Conservation (phyloP, 2,113 vertebrate genomes). For the Ginglymostoma cirratum region DNA sequence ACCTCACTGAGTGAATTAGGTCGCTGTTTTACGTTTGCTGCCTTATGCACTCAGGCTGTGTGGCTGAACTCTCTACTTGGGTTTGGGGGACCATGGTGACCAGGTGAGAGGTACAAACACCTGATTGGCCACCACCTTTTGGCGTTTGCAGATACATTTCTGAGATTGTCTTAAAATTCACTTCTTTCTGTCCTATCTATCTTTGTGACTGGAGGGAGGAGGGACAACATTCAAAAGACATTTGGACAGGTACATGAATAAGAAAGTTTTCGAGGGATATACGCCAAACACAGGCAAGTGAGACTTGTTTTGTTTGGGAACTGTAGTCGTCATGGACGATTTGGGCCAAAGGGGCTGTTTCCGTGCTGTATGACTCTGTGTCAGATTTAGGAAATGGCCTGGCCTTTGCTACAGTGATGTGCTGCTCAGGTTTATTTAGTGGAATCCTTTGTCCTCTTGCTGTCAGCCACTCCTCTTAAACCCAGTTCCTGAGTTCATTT, state of each 20-base stretch:
- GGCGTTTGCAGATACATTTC: neutral
- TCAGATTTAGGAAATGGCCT: neutral
- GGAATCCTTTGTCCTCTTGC: neutral
- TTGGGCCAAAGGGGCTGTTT: too few species aligned
- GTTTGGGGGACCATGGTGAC: neutral
- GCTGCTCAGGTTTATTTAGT: neutral
- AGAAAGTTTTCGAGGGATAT: too few species aligned
- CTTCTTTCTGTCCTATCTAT: neutral
- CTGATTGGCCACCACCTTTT: neutral
- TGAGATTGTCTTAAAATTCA: neutral
- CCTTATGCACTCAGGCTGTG: neutral
- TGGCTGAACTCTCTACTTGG: neutral
- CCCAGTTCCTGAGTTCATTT: neutral
- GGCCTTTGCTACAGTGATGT: neutral
- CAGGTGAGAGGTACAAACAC: neutral
- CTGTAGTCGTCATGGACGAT: too few species aligned
- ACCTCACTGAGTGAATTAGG: too few species aligned
- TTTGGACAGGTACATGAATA: too few species aligned
- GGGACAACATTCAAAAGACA: too few species aligned
- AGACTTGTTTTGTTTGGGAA: too few species aligned
- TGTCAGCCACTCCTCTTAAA: neutral
- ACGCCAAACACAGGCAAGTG: too few species aligned
- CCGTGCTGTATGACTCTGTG: neutral
- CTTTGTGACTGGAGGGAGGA: neutral
- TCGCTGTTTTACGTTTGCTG: too few species aligned